A percentile compares a stretch with the other conserved stretches of the same genome.
Conservation (phyloP, 2,888 invertebrate genomes). For the Drosophila prolongata region DNA sequence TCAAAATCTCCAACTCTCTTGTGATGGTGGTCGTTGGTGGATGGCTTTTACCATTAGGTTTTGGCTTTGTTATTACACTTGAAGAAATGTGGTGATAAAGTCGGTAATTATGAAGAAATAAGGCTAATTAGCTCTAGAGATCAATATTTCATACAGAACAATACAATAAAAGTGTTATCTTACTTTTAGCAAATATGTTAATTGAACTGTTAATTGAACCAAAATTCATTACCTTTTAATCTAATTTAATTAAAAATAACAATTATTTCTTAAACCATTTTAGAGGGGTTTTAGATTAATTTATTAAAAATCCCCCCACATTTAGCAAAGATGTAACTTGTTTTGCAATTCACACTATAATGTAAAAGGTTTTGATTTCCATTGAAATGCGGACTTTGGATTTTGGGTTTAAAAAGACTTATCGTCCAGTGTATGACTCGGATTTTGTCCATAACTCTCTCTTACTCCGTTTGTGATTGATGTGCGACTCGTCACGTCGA, state of each 20-base stretch:
- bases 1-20: slow-evolving; percentile 25
- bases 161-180: too few species aligned
- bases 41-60: slow-evolving; percentile 34
- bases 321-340: too few species aligned
- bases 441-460: slow-evolving; percentile 38
- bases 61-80: slow-evolving; percentile 29
- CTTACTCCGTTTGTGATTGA: slow-evolving; percentile 22
- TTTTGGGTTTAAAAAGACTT: not conserved
- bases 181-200: too few species aligned
- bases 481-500: slow-evolving; percentile 30
- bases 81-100: not conserved
- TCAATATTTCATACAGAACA: too few species aligned
- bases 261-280: too few species aligned
- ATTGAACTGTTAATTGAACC: too few species aligned
- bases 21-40: slow-evolving; percentile 13
- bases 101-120: not conserved
- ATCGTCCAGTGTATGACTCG: slow-evolving; percentile 1
- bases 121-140: too few species aligned
- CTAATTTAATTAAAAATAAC: too few species aligned
- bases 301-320: too few species aligned
- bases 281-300: too few species aligned
- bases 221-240: too few species aligned
- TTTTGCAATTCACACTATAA: slow-evolving; percentile 1
- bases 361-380: not conserved
- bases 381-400: slow-evolving; percentile 1